Evolutionary conservation across 2,888 invertebrate species (phyloP).

Genomic region (Dolomedes plantarius): DNA sequence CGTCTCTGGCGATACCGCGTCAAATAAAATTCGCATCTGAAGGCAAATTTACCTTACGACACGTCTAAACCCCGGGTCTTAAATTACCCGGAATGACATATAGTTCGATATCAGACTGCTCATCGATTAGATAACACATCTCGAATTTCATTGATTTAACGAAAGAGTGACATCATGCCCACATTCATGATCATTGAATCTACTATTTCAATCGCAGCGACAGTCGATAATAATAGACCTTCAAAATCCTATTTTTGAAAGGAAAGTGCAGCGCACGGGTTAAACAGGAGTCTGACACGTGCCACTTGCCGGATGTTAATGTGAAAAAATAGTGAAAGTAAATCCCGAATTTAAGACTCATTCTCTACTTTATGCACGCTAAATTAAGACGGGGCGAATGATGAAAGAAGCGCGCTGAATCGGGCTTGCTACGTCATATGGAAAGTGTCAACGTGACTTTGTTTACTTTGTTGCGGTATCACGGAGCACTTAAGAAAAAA

Average conservation of each 20-base stretch:
- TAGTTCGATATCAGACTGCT: background rate
- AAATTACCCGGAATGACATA: background rate
- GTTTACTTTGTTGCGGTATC: too few species aligned
- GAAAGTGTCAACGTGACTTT: too few species aligned
- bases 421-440: background rate
- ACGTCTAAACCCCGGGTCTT: background rate
- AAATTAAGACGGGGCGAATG: background rate
- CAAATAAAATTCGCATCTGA: background rate
- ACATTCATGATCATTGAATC: too few species aligned
- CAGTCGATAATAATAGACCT: background rate
- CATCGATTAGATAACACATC: background rate
- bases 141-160: background rate
- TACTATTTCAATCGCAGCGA: background rate
- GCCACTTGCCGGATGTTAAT: background rate
- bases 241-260: background rate
- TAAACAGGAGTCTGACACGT: background rate
- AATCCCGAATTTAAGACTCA: background rate
- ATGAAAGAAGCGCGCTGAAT: background rate
- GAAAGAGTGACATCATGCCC: too few species aligned
- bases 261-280: background rate
- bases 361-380: background rate
- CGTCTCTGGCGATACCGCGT: background rate
- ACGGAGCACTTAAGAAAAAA: too few species aligned
- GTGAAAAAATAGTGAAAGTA: background rate
- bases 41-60: background rate